These are phyloP conservation scores for Sebastes cheni DNA, from an alignment of 2,797 vertebrate genomes.

Conservation along the genomic window DNA sequence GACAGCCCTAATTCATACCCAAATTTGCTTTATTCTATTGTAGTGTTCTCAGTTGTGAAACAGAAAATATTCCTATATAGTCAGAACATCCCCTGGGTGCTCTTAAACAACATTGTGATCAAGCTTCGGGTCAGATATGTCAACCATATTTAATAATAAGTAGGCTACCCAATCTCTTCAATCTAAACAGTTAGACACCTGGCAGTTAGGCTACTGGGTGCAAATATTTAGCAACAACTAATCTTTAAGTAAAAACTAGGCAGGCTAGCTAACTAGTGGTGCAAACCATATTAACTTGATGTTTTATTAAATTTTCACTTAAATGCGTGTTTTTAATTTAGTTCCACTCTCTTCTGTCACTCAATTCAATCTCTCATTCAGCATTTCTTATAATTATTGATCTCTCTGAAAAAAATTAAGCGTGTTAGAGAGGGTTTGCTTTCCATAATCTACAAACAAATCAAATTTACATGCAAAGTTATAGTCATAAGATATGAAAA, in stretches of 20 bases:
- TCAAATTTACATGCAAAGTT: not conserved
- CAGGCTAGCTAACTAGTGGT: not conserved
- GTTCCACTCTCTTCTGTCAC: not conserved
- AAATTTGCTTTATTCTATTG: too few relatives aligned
- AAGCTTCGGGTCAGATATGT: not conserved
- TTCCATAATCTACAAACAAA: too few relatives aligned
- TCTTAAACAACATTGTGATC: not conserved
- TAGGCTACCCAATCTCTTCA: not conserved
- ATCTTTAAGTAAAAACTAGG: not conserved
- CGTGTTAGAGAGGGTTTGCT: not conserved
- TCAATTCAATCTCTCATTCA: not conserved
- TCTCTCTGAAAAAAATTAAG: not conserved
- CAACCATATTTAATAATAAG: not conserved
- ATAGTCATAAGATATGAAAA: not conserved
- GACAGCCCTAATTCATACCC: too few relatives aligned
- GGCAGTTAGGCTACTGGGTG: too few relatives aligned
- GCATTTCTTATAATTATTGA: not conserved
- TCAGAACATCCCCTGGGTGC: too few relatives aligned
- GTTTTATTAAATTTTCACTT: not conserved
- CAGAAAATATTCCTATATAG: fast-evolving
- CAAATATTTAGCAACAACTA: too few relatives aligned
- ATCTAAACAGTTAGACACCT: too few relatives aligned
- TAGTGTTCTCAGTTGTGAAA: too few relatives aligned
- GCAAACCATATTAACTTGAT: not conserved
- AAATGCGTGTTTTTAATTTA: not conserved